A percentile compares a stretch with the other conserved stretches of the same genome.
Conservation (phyloP, 2,113 vertebrate species). For the Suncus etruscus region DNA sequence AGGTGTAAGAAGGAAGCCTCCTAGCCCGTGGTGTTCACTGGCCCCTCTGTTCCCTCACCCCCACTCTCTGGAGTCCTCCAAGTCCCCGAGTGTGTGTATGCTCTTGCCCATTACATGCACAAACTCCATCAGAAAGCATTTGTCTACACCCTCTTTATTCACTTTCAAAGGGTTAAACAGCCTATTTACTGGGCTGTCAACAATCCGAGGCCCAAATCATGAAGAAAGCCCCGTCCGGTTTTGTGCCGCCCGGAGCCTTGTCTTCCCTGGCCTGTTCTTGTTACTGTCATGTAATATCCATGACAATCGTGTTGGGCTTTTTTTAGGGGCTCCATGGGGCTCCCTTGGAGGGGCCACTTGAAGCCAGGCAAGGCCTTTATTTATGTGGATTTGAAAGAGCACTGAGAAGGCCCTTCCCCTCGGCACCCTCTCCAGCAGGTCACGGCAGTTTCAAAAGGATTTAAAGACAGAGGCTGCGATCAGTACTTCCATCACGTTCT, state of each 20-base stretch:
- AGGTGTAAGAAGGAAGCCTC: background rate
- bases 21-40: background rate
- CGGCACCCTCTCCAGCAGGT: conserved; percentile 96
- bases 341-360: conserved; percentile 98
- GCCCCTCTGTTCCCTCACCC: background rate
- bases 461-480: conserved; percentile 93
- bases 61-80: background rate
- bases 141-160: conserved; percentile 94
- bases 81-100: conserved; percentile 83
- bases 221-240: conserved; percentile 94
- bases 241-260: conserved; percentile 95
- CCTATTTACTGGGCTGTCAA: conserved; percentile 99
- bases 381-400: conserved; percentile 99
- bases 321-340: conserved; percentile 94
- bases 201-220: conserved; percentile 91
- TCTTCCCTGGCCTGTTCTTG: conserved; percentile 95
- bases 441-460: conserved; percentile 95
- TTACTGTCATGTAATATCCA: conserved; percentile 99
- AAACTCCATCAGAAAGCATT: conserved; percentile 98
- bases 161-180: conserved; percentile 99
- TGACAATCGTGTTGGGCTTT: conserved; percentile 98
- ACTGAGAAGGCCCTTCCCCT: conserved; percentile 95
- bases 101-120: conserved; percentile 91
- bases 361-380: conserved; percentile 98
- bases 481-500: conserved; percentile 98